Conservation (phyloP, 2,888 invertebrate genomes). For the Sphinx pinastri region DNA sequence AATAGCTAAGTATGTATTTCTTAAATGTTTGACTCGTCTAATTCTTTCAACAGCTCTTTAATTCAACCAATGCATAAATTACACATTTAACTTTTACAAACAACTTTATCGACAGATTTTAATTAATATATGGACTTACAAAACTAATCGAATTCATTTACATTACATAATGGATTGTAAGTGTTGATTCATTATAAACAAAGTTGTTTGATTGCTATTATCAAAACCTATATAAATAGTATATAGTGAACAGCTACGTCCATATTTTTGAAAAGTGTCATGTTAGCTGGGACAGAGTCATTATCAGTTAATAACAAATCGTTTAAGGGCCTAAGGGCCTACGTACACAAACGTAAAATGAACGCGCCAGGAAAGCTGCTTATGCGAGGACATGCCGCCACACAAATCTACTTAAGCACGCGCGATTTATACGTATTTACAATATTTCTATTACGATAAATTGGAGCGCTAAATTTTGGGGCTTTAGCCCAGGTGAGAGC, state of each 20-base stretch:
- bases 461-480: conserved; percentile 77
- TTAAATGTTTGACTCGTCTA: background rate
- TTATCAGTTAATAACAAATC: conserved; percentile 67
- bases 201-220: background rate
- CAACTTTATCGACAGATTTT: background rate
- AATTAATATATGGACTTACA: background rate
- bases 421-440: conserved; percentile 75
- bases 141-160: conserved; percentile 1
- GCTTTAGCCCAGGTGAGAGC: conserved; percentile 80
- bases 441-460: conserved; percentile 82
- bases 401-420: conserved; percentile 75
- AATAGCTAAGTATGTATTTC: background rate
- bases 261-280: conserved; percentile 36
- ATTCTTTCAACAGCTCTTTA: background rate
- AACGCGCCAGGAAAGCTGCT: conserved; percentile 60
- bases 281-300: conserved; percentile 45
- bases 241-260: background rate
- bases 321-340: conserved; percentile 68
- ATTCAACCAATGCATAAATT: background rate
- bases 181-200: background rate
- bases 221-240: background rate
- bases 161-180: background rate
- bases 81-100: background rate
- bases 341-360: conserved; percentile 62
- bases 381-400: conserved; percentile 76